Percentiles rank a stretch among this genome's conserved stretches.
These are phyloP conservation scores for Ryuthela nishihirai DNA, from an alignment of 2,888 invertebrate species.

Conservation along the genomic window DNA sequence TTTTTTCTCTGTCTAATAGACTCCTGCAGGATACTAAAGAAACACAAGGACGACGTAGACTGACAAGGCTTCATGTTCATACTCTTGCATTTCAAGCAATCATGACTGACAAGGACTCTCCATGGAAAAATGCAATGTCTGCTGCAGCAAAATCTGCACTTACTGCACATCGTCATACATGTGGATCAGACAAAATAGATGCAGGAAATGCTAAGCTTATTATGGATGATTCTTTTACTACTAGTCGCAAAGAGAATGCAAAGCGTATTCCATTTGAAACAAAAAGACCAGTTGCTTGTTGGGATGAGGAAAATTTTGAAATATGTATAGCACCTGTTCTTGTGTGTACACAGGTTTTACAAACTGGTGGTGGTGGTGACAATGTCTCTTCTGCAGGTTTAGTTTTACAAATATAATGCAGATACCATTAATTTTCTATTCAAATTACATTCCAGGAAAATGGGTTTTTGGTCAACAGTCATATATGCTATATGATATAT, in stretches of 20 bases:
- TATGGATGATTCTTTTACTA: constrained; percentile 78
- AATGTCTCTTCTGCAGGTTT: constrained; percentile 86
- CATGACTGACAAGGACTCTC: constrained; percentile 62
- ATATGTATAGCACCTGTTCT: constrained; percentile 79
- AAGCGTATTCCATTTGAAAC: constrained; percentile 63
- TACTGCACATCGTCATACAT: constrained; percentile 74
- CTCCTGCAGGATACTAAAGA: constrained; percentile 22
- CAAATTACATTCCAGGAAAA: no score
- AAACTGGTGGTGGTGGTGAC: constrained; percentile 83
- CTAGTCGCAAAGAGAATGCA: constrained; percentile 58
- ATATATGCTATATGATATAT: no score
- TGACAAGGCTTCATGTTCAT: constrained; percentile 77
- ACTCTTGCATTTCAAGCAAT: constrained; percentile 84
- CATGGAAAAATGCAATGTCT: constrained; percentile 71
- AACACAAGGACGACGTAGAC: constrained; percentile 55
- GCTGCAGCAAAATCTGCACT: constrained; percentile 79
- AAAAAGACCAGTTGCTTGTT: constrained; percentile 72
- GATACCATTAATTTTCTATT: no score
- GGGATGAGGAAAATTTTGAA: constrained; percentile 58
- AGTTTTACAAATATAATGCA: constrained; percentile 53
- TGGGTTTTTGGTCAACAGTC: no score
- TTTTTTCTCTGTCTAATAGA: constrained; percentile 4
- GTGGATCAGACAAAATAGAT: constrained; percentile 51
- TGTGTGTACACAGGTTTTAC: constrained; percentile 72
- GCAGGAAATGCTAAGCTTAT: constrained; percentile 61